Evolutionary conservation across 2,888 invertebrate species (phyloP).

Genomic region (Cheilosia variabilis): DNA sequence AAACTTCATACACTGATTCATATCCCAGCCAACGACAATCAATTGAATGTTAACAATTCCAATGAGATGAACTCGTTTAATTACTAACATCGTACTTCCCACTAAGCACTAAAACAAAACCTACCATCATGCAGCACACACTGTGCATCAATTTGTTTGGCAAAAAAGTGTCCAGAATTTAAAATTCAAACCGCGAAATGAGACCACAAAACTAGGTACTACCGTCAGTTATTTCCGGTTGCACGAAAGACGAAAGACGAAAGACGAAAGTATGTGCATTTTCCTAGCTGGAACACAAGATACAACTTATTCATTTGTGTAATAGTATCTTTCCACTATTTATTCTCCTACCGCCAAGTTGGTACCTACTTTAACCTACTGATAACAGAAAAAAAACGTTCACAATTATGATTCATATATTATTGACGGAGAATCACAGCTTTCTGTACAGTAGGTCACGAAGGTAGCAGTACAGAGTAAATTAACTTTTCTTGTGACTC

Average conservation of each 20-base stretch:
- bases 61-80: background rate
- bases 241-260: slow-evolving; percentile 5
- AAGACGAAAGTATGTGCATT: slow-evolving; percentile 6
- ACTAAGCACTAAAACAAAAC: background rate
- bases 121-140: background rate
- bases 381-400: slow-evolving; percentile 35
- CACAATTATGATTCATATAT: slow-evolving; percentile 46
- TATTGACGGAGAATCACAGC: slow-evolving; percentile 7
- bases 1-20: background rate
- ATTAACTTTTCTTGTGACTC: slow-evolving; percentile 28
- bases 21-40: background rate
- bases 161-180: background rate
- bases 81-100: background rate
- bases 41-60: background rate
- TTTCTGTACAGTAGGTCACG: slow-evolving; percentile 43
- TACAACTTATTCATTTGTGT: slow-evolving; percentile 24
- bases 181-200: slow-evolving; percentile 26
- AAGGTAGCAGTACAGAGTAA: slow-evolving; percentile 26
- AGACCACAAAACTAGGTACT: slow-evolving; percentile 21
- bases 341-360: background rate
- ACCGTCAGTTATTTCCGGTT: slow-evolving; percentile 40
- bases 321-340: background rate
- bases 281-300: slow-evolving; percentile 16
- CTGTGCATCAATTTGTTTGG: background rate
- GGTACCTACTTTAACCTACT: background rate